A percentile compares a stretch with the other conserved stretches of the same genome.
These are phyloP conservation scores for Silurus glanis DNA, from an alignment of 2,113 vertebrate genomes.

Conservation along the genomic window DNA sequence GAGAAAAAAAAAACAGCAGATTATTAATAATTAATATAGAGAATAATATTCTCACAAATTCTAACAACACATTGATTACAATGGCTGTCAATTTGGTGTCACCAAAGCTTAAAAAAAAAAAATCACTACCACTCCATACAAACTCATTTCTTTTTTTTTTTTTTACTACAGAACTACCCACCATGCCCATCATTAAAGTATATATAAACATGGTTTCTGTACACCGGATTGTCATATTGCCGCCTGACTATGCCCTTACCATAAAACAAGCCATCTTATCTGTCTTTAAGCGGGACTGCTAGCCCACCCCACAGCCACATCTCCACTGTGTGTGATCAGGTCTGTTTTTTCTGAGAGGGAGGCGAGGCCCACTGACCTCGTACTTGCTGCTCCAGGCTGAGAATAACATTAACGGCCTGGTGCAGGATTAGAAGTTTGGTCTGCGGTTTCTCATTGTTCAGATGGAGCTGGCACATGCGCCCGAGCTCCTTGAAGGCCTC, in stretches of 20 bases:
- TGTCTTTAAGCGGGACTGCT: conserved; percentile 18
- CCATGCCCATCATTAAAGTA: not conserved
- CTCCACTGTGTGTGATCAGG: conserved; percentile 57
- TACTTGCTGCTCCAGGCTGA: conserved; percentile 99
- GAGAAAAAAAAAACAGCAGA: not conserved
- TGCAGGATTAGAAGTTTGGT: conserved; percentile 99
- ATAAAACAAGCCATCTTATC: conserved; percentile 16
- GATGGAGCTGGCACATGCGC: conserved; percentile 96
- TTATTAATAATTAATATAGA: not conserved
- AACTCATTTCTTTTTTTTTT: too few relatives aligned
- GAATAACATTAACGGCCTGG: conserved; percentile 97
- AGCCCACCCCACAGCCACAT: conserved; percentile 41
- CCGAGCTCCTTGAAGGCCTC: conserved; percentile 99
- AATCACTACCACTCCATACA: too few relatives aligned
- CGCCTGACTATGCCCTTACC: not conserved
- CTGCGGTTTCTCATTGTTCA: conserved; percentile 99
- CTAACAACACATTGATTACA: not conserved
- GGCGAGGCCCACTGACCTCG: conserved; percentile 92
- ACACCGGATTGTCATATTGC: not conserved
- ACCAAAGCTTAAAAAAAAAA: not conserved
- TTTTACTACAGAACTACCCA: not conserved
- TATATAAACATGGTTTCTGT: too few relatives aligned
- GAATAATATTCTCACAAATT: not conserved
- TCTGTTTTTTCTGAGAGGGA: conserved; percentile 50
- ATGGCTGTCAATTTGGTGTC: too few relatives aligned